Evolutionary conservation across 2,113 vertebrate genomes (phyloP), one percentile per base, ranked within the genome.

Genomic region (Ctenomys sociabilis): DNA sequence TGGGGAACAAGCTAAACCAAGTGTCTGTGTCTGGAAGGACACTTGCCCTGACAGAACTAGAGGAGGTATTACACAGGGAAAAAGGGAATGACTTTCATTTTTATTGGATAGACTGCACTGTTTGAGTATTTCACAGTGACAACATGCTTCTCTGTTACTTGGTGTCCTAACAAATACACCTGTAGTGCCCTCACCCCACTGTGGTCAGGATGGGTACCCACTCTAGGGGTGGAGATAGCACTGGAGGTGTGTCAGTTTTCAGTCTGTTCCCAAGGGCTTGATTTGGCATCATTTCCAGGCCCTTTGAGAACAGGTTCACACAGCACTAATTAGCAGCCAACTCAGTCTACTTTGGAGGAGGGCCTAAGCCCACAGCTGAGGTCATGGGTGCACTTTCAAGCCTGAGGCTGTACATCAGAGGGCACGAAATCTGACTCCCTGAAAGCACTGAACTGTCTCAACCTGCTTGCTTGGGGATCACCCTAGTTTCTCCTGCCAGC

Each of bases 361-460:
- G 52, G 37, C 49, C 35, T 57, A 57, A 0, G n/a, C 16, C 8
- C 3, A 1, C 0, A 24, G 49, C 43, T 7, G 1, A 5, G 61
- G 61, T 37, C 32, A 7, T 1, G 5, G 73, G 81, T n/a, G 40
- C 1, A 24, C 61, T 3, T 54, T 32, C 26, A 64, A 68, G 81
- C 37, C 68, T 4, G 8, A 64, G 75, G 73, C 26, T 32, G 10
- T 7, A 35, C 1, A 7, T 32, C 52, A 49, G 61, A 73, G 40
- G 63, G 52, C 49, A 45, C 16, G 68, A 43, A 77, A 68, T 52
- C 30, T 1, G 7, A 75, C n/a, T 32, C 26, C 4, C n/a, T 1
- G 1, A 1, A 7, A 45, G 57, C 2, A 0, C 54, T n/a, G 22
- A 5, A 26, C 45, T 28, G 57, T 35, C 86, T 88, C 19, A 52